Evolutionary conservation across 2,113 vertebrate genomes (phyloP).

Genomic region (Perognathus longimembris): DNA sequence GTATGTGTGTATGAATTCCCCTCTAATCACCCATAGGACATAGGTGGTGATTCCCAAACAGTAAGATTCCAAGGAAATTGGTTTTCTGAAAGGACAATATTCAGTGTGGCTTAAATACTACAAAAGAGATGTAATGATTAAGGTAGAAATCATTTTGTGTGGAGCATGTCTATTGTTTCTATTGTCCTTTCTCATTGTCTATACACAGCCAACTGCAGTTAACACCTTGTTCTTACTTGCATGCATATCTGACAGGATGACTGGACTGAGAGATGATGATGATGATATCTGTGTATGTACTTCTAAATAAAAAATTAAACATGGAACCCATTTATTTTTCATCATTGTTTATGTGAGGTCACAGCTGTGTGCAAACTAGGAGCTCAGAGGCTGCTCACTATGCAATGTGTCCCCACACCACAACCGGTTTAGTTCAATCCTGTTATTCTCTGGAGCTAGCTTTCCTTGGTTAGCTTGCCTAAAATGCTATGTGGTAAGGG

Average conservation of each 20-base stretch:
- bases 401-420: neutral
- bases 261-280: too few relatives aligned
- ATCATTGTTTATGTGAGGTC: constrained; percentile 35
- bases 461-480: neutral
- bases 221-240: neutral
- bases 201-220: neutral
- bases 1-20: neutral
- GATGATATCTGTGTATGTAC: neutral
- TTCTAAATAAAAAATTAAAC: constrained; percentile 52
- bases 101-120: constrained; percentile 20
- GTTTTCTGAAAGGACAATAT: constrained; percentile 3
- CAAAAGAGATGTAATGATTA: constrained; percentile 14
- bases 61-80: constrained; percentile 27
- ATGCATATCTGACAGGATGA: constrained; percentile 32
- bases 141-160: neutral
- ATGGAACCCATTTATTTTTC: constrained; percentile 20
- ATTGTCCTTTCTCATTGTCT: constrained; percentile 12
- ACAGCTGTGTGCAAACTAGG: constrained; percentile 36
- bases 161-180: neutral
- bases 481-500: constrained; percentile 33
- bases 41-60: neutral
- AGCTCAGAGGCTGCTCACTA: constrained; percentile 39
- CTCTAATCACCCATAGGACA: neutral
- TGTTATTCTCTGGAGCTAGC: neutral
- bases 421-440: constrained; percentile 27